These are phyloP conservation scores for Aplochiton taeniatus DNA, from an alignment of 2,797 vertebrate species.

Conservation along the genomic window DNA sequence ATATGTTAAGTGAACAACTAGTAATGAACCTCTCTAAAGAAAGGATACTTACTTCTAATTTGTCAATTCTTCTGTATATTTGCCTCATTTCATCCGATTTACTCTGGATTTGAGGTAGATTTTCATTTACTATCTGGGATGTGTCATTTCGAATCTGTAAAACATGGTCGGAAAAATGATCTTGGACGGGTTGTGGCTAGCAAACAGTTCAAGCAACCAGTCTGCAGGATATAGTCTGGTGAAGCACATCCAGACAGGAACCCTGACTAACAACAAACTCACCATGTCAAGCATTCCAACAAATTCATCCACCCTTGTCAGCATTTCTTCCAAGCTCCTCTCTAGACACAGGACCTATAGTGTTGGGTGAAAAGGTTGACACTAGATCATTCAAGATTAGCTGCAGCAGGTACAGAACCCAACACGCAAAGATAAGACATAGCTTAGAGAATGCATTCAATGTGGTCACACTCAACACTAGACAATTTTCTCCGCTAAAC, in stretches of 20 bases:
- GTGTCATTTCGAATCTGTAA: slow-evolving; percentile 86
- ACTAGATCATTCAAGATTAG: no score
- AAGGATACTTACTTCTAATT: slow-evolving; percentile 82
- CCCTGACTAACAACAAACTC: slow-evolving; percentile 23
- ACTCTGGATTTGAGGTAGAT: slow-evolving; percentile 85
- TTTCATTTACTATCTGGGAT: slow-evolving; percentile 88
- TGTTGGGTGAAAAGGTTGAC: neutral
- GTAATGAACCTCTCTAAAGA: neutral
- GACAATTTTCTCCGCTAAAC: no score
- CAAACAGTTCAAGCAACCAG: no score
- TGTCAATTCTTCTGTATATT: slow-evolving; percentile 90
- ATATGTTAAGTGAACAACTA: no score
- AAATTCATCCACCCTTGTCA: slow-evolving; percentile 93
- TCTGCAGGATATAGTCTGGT: no score
- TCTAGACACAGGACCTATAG: slow-evolving; percentile 83
- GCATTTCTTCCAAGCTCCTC: slow-evolving; percentile 89
- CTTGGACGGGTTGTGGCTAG: no score
- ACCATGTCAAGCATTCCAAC: slow-evolving; percentile 97
- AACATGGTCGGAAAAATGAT: slow-evolving; percentile 8
- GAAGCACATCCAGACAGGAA: no score
- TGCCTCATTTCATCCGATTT: slow-evolving; percentile 89
- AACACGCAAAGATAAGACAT: neutral
- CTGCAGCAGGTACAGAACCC: no score
- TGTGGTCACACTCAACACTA: no score
- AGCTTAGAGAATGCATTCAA: no score